phyloP scores from a whole-genome alignment of 2,888 invertebrate species.

The Zaprionus lineosus region DNA sequence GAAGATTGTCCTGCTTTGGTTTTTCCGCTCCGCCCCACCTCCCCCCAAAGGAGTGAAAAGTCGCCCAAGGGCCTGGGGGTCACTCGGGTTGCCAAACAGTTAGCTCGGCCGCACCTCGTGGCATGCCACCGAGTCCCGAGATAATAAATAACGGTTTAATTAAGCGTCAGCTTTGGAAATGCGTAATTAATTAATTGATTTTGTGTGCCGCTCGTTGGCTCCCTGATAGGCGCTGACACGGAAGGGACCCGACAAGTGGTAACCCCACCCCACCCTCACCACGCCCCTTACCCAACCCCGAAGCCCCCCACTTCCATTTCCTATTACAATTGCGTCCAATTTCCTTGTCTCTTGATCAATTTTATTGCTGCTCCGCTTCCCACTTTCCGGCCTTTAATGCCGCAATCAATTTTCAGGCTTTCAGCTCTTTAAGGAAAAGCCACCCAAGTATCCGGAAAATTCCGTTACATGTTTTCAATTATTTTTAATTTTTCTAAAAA shows the following conservation, averaged over 20 bases:
- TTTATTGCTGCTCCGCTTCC: no score
- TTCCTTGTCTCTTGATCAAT: no score
- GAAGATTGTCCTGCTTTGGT: slow-evolving; percentile 24
- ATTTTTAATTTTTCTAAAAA: no score
- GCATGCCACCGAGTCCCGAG: slow-evolving; percentile 53
- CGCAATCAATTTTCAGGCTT: no score
- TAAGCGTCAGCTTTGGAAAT: slow-evolving; percentile 68
- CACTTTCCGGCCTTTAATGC: no score
- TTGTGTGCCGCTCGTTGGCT: slow-evolving; percentile 39
- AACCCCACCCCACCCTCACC: neutral
- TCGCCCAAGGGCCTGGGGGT: slow-evolving; percentile 16
- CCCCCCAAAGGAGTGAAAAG: no score
- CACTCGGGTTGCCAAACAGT: slow-evolving; percentile 41
- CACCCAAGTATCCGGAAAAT: no score
- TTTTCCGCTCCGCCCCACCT: slow-evolving; percentile 2
- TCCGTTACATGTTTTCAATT: no score
- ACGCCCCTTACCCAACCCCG: neutral
- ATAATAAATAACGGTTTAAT: slow-evolving; percentile 77
- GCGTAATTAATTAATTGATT: slow-evolving; percentile 71
- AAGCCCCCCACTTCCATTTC: no score
- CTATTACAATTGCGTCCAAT: no score
- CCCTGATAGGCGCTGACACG: slow-evolving; percentile 30
- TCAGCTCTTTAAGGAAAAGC: no score
- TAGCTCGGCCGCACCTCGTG: slow-evolving; percentile 31
- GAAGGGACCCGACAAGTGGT: neutral